phyloP scores from a whole-genome alignment of 2,113 vertebrate genomes.

The Pterocles gutturalis region DNA sequence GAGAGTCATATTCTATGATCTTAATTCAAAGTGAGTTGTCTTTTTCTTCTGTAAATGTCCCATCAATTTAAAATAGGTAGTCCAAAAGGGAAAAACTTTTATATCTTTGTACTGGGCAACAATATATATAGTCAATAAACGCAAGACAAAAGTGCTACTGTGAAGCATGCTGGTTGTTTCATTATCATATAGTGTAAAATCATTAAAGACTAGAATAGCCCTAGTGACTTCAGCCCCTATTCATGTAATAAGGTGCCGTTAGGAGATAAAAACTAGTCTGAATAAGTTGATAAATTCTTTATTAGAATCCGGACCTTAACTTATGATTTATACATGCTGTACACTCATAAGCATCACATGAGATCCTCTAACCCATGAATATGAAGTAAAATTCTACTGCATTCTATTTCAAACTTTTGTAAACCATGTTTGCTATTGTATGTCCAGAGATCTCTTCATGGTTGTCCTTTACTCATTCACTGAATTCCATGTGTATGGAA shows the following conservation, averaged over 20 bases:
- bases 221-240: neutral
- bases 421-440: accelerated
- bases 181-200: neutral
- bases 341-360: neutral
- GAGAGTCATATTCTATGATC: neutral
- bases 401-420: neutral
- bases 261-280: neutral
- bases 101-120: neutral
- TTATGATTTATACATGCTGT: neutral
- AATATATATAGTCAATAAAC: neutral
- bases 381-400: neutral
- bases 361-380: neutral
- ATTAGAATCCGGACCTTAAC: neutral
- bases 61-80: neutral
- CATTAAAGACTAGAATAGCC: neutral
- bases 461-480: neutral
- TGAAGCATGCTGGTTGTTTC: neutral
- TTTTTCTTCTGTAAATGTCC: neutral
- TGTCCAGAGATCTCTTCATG: neutral
- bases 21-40: neutral
- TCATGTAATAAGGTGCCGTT: neutral
- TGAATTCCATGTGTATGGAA: neutral
- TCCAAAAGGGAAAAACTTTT: neutral
- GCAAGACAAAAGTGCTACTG: neutral
- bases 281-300: neutral